A percentile compares a stretch with the other conserved stretches of the same genome.
Evolutionary conservation across 2,888 invertebrate species (phyloP).

Genomic region (Hetaerina titia): DNA sequence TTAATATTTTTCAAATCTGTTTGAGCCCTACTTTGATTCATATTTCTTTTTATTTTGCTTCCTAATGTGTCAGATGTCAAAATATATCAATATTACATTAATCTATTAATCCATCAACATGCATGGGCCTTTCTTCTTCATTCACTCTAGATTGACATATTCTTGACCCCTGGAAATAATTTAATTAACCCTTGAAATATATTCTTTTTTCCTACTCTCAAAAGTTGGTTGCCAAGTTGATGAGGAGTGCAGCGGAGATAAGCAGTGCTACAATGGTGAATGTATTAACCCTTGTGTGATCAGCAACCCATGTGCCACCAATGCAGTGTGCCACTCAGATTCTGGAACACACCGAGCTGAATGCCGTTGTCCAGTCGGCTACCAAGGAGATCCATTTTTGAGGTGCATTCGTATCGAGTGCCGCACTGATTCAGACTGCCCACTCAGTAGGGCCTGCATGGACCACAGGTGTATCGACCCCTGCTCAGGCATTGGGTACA

Average conservation of each 20-base stretch:
- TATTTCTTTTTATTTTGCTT: too few species aligned
- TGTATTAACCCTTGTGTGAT: conserved; percentile 90
- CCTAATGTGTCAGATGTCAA: too few species aligned
- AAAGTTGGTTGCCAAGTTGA: conserved; percentile 90
- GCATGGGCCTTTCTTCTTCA: too few species aligned
- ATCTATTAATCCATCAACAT: too few species aligned
- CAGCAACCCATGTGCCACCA: conserved; percentile 89
- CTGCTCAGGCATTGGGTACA: conserved; percentile 82
- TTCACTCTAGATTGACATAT: background rate
- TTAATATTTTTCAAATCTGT: too few species aligned
- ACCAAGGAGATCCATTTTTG: conserved; percentile 88
- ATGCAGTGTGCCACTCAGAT: conserved; percentile 90
- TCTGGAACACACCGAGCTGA: conserved; percentile 84
- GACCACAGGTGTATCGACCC: conserved; percentile 88
- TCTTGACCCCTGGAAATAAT: background rate
- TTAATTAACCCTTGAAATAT: background rate
- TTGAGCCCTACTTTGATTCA: too few species aligned
- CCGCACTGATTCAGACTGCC: conserved; percentile 88
- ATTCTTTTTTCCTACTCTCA: conserved; percentile 73
- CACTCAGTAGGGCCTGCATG: conserved; percentile 86
- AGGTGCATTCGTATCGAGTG: conserved; percentile 90
- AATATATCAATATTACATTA: too few species aligned
- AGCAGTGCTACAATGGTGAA: conserved; percentile 90
- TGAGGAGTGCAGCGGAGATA: conserved; percentile 88
- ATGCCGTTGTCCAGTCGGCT: conserved; percentile 88